A percentile compares a stretch with the other conserved stretches of the same genome.
Conservation (phyloP, 2,797 vertebrate genomes). For the Naso thynnoides region DNA sequence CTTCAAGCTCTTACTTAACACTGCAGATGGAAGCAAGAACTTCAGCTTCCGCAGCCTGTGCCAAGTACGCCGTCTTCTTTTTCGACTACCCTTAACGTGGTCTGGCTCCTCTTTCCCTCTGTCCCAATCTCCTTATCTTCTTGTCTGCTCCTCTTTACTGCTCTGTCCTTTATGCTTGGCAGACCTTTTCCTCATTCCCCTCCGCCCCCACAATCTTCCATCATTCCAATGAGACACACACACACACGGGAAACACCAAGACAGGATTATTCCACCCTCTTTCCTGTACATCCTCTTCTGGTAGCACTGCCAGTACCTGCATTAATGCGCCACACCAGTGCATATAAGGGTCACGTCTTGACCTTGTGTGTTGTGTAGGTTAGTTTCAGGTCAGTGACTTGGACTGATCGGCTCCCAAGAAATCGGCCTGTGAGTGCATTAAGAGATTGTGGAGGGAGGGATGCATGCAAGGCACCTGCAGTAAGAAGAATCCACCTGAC, state of each 20-base stretch:
- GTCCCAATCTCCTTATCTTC: slow-evolving; percentile 73
- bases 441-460: slow-evolving; percentile 68
- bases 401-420: slow-evolving; percentile 65
- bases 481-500: slow-evolving; percentile 43
- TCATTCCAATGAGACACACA: slow-evolving; percentile 36
- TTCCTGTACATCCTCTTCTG: slow-evolving; percentile 75
- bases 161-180: slow-evolving; percentile 57
- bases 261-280: slow-evolving; percentile 70
- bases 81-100: slow-evolving; percentile 43
- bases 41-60: slow-evolving; percentile 37
- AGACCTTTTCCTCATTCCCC: slow-evolving; percentile 53
- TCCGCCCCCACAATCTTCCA: slow-evolving; percentile 48
- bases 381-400: slow-evolving; percentile 63
- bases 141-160: slow-evolving; percentile 58
- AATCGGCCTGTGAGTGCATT: slow-evolving; percentile 72
- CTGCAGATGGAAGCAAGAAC: slow-evolving; percentile 63
- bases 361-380: slow-evolving; percentile 60
- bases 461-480: slow-evolving; percentile 42
- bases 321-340: slow-evolving; percentile 56
- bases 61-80: slow-evolving; percentile 49
- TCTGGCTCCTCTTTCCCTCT: slow-evolving; percentile 42
- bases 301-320: slow-evolving; percentile 69
- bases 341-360: slow-evolving; percentile 48
- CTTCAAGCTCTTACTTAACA: slow-evolving; percentile 56
- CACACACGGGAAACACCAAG: slow-evolving; percentile 32